Conservation (phyloP, 2,888 invertebrate genomes). For the Galeopsomyia nigrocyanea region DNA sequence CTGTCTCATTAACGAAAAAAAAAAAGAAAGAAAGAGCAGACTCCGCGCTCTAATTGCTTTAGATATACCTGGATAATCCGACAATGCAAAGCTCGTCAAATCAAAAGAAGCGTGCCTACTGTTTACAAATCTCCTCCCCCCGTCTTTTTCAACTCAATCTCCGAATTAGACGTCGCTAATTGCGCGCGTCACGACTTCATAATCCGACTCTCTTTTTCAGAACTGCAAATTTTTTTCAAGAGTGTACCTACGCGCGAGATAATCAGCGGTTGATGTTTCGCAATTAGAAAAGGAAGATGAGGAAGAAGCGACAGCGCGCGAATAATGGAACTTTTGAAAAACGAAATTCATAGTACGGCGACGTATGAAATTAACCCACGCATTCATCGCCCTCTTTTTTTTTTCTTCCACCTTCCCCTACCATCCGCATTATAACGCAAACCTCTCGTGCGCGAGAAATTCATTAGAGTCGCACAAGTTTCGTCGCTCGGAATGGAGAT, state of each 20-base stretch:
- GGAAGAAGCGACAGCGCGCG: not conserved
- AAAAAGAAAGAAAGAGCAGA: conserved; percentile 35
- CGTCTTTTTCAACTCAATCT: not conserved
- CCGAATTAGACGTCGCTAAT: conserved; percentile 18
- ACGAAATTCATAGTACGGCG: conserved; percentile 25
- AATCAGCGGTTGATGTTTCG: conserved; percentile 30
- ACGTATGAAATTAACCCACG: conserved; percentile 37
- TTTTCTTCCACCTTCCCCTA: not conserved
- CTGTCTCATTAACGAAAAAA: conserved; percentile 1
- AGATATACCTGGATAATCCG: conserved; percentile 30
- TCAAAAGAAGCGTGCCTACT: conserved; percentile 13
- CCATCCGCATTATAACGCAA: conserved; percentile 15
- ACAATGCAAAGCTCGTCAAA: conserved; percentile 29
- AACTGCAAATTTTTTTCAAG: not conserved
- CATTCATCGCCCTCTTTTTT: conserved; percentile 32
- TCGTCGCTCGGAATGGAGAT: conserved; percentile 16
- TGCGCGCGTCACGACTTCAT: conserved; percentile 12
- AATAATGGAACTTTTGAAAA: not conserved
- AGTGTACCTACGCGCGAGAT: conserved; percentile 1
- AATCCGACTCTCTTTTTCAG: conserved; percentile 24
- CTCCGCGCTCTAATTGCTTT: conserved; percentile 35
- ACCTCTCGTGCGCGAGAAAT: conserved; percentile 46
- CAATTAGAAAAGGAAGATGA: conserved; percentile 22
- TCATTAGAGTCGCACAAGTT: conserved; percentile 40
- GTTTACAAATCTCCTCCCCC: not conserved